These are phyloP conservation scores for Philhelius pedissequus DNA, from an alignment of 2,888 invertebrate species.

Conservation along the genomic window DNA sequence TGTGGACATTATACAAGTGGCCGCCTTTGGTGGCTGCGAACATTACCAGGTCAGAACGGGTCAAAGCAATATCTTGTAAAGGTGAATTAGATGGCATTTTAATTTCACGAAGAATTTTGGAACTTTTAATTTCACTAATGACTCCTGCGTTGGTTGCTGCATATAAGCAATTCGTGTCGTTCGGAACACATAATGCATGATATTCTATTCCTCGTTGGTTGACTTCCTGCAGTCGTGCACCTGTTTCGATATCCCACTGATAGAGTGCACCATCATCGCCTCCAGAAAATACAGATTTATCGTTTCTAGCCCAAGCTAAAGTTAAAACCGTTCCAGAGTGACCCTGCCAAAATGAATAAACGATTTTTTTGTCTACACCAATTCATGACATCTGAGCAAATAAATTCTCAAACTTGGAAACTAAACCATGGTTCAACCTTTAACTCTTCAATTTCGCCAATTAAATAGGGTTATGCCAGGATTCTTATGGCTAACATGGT, in stretches of 20 bases:
- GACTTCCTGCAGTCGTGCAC: constrained; percentile 87
- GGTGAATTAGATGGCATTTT: constrained; percentile 72
- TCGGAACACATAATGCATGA: constrained; percentile 82
- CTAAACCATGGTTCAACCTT: too few species aligned
- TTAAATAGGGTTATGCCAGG: too few species aligned
- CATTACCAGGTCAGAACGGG: constrained; percentile 89
- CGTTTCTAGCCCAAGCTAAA: constrained; percentile 79
- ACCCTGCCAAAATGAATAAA: constrained; percentile 85
- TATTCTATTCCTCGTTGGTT: constrained; percentile 89
- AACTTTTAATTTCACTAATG: constrained; percentile 75
- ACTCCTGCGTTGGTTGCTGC: constrained; percentile 76
- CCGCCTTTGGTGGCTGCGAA: constrained; percentile 89
- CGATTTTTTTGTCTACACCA: too few species aligned
- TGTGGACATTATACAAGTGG: constrained; percentile 86
- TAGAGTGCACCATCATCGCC: constrained; percentile 94
- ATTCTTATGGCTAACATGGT: too few species aligned
- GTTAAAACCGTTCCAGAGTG: constrained; percentile 85
- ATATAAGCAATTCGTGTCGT: constrained; percentile 76
- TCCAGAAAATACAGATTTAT: constrained; percentile 89
- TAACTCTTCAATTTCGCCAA: too few species aligned
- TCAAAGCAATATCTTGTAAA: constrained; percentile 81
- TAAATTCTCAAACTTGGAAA: too few species aligned
- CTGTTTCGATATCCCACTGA: constrained; percentile 90
- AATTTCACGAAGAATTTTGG: constrained; percentile 76
- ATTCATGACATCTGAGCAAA: too few species aligned